Evolutionary conservation across 2,888 invertebrate species (phyloP).

Genomic region (Gibbula magus): DNA sequence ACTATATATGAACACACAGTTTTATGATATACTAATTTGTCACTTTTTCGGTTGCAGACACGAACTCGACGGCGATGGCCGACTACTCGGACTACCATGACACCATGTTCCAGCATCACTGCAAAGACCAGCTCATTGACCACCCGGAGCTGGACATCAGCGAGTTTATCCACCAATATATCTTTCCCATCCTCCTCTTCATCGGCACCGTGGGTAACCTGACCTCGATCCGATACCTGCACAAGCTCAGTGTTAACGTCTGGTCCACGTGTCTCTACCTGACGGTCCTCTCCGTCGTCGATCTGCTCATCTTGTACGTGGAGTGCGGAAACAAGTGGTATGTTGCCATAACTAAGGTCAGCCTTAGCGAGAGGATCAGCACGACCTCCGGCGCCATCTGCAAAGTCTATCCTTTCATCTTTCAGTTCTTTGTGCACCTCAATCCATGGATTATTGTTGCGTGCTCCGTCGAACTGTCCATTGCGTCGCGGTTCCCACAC

Average conservation of each 20-base stretch:
- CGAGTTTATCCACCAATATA: constrained; percentile 48
- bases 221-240: constrained; percentile 46
- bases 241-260: constrained; percentile 60
- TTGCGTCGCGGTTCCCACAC: constrained; percentile 61
- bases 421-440: constrained; percentile 63
- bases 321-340: constrained; percentile 70
- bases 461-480: constrained; percentile 63
- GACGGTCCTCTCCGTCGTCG: constrained; percentile 58
- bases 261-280: constrained; percentile 73
- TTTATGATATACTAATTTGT: not conserved
- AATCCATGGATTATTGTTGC: constrained; percentile 70
- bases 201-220: constrained; percentile 67
- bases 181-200: constrained; percentile 62
- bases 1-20: not conserved
- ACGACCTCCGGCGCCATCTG: constrained; percentile 67
- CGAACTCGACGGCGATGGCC: constrained; percentile 12
- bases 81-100: constrained; percentile 22
- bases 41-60: constrained; percentile 23
- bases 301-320: constrained; percentile 66
- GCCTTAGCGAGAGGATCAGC: constrained; percentile 56
- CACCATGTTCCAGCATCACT: not conserved
- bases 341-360: constrained; percentile 43
- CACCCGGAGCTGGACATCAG: constrained; percentile 20
- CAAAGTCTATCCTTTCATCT: constrained; percentile 69
- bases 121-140: not conserved